Evolutionary conservation across 1,140 invertebrate species (phyloP).

Genomic region (Penaeus vannamei): DNA sequence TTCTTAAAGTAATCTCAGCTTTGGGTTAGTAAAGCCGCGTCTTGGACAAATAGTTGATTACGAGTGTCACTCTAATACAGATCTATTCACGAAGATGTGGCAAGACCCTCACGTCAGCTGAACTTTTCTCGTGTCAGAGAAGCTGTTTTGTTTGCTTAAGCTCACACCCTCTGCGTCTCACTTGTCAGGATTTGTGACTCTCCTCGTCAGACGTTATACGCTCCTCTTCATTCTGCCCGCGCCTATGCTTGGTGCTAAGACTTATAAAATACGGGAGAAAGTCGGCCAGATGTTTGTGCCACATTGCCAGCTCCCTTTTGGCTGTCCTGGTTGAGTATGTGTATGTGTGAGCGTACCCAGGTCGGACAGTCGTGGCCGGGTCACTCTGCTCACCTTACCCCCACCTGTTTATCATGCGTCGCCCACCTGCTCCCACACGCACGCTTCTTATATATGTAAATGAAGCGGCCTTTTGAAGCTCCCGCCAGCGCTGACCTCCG

Average conservation of each 20-base stretch:
- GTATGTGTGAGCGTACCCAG: constrained; percentile 21
- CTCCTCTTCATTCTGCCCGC: background rate
- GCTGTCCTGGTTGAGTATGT: constrained; percentile 8
- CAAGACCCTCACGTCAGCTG: too few species aligned
- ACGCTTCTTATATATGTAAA: constrained; percentile 58
- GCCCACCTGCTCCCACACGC: constrained; percentile 52
- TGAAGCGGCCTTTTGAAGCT: constrained; percentile 53
- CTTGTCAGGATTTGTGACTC: too few species aligned
- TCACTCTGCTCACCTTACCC: constrained; percentile 1
- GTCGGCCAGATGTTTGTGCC: too few species aligned
- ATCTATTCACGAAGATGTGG: too few species aligned
- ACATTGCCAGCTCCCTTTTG: constrained; percentile 1
- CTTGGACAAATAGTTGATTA: too few species aligned
- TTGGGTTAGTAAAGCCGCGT: too few species aligned
- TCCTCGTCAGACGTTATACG: background rate
- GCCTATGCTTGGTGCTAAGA: background rate
- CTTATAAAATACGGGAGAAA: too few species aligned
- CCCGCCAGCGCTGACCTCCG: constrained; percentile 29
- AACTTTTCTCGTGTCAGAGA: too few species aligned
- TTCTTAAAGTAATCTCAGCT: too few species aligned
- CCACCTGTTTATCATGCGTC: constrained; percentile 56
- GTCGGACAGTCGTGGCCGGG: constrained; percentile 27
- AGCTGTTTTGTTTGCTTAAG: too few species aligned
- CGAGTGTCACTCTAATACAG: too few species aligned
- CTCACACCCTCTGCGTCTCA: too few species aligned